Evolutionary conservation across 2,888 invertebrate genomes (phyloP).

Genomic region (Tipula vernalis): DNA sequence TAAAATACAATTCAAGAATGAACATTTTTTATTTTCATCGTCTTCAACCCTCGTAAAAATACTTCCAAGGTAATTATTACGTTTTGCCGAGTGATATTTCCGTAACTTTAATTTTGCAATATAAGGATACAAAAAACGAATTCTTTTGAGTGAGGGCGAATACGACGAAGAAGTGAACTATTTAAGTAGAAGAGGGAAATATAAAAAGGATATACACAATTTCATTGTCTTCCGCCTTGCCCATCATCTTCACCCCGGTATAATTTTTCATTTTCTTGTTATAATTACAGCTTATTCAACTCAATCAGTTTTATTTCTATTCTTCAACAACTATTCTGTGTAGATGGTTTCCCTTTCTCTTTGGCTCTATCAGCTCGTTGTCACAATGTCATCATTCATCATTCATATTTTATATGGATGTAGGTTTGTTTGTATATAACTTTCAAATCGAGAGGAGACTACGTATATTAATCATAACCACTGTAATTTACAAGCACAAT

Average conservation of each 20-base stretch:
- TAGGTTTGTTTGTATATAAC: neutral
- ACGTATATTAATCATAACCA: neutral
- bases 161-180: neutral
- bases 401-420: neutral
- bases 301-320: neutral
- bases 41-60: neutral
- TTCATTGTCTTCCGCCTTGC: neutral
- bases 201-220: neutral
- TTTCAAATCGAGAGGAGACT: no score
- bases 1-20: neutral
- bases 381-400: neutral
- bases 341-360: neutral
- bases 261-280: neutral
- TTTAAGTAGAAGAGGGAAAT: neutral
- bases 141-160: neutral
- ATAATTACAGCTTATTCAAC: neutral
- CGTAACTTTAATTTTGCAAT: neutral
- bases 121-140: neutral
- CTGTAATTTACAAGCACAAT: neutral
- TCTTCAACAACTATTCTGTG: neutral
- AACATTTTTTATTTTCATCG: neutral
- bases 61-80: neutral
- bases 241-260: neutral
- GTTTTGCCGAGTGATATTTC: neutral
- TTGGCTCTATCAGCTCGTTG: neutral